phyloP scores from a whole-genome alignment of 2,113 vertebrate species.

The Hippocampus guttulatus region DNA sequence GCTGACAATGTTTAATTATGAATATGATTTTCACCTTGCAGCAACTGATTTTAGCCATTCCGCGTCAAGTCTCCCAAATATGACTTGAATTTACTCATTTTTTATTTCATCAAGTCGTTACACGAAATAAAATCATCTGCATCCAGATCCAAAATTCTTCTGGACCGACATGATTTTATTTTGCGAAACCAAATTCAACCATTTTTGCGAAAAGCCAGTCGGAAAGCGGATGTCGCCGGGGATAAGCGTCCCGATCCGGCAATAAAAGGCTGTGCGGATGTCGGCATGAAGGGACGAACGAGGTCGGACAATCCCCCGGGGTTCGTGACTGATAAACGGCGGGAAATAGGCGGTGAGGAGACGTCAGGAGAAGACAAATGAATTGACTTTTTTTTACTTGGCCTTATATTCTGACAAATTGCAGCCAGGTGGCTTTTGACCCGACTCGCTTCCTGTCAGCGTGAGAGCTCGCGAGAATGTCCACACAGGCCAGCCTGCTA shows the following conservation, averaged over 20 bases:
- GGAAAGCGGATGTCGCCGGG: slow-evolving; percentile 30
- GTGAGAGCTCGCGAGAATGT: slow-evolving; percentile 27
- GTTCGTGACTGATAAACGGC: slow-evolving; percentile 34
- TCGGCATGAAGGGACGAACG: slow-evolving; percentile 49
- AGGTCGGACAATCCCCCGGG: slow-evolving; percentile 31
- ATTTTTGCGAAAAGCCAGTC: slow-evolving; percentile 28
- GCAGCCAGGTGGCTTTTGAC: slow-evolving; percentile 32
- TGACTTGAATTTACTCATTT: too few species aligned
- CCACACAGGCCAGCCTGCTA: background rate
- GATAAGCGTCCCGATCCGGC: slow-evolving; percentile 49
- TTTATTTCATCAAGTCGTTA: too few species aligned
- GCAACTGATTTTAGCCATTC: too few species aligned
- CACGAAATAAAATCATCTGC: too few species aligned
- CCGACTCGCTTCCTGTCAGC: slow-evolving; percentile 27
- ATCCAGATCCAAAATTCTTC: too few species aligned
- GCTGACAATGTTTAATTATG: too few species aligned
- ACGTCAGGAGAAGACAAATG: slow-evolving; percentile 42
- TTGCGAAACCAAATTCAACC: too few species aligned
- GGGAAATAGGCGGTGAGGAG: slow-evolving; percentile 28
- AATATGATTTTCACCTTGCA: too few species aligned
- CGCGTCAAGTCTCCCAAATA: too few species aligned
- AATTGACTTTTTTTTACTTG: slow-evolving; percentile 12
- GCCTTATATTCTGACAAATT: slow-evolving; percentile 20
- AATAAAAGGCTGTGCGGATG: slow-evolving; percentile 44
- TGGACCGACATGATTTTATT: too few species aligned